Base-by-base conservation (phyloP, 2,888 invertebrate genomes). In the Lasioglossum morio region DNA sequence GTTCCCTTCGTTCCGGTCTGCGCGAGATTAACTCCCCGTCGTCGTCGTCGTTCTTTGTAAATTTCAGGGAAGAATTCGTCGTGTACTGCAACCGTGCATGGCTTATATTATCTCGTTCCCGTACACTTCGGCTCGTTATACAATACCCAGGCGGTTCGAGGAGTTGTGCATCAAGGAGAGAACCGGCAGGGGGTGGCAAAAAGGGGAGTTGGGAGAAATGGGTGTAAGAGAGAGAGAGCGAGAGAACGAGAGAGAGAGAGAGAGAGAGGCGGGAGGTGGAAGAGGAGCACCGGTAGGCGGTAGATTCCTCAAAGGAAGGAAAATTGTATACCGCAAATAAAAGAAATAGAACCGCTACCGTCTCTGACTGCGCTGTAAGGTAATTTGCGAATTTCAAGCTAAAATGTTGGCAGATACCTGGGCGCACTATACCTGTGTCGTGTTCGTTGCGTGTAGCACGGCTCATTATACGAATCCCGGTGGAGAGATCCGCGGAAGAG, bases 11-110 rank as follows among this genome's bases (percentile, higher is more conserved):
- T 90, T 88, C 84, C 85, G 85, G 83, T 79, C 81, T 81, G 84
- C 72, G 82, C 87, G 82, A 89, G 89, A 90, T 90, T 88, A 91
- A 90, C 88, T 89, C 83, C 81, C 77, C 79, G 84, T 79, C 81
- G 82, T 79, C 81, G 82, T 79, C 81, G 82, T 82, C 75, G 86
- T 88, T 82, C 88, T 91, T 89, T 89, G 88, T 91, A 89, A 90
- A 89, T 91, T 88, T 82, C 57, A 77, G 72, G 70, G 85, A 48
- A 84, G 86, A 89, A 88, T 89, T 85, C 85, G 82, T 77, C 79
- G 75, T 75, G 69, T 10, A 76, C 73, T 73, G 76, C 66, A 69
- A 53, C n/a, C 82, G 74, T 84, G 79, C 82, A 78, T 82, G 76
- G 77, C 76, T 86, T 83, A 82, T 82, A 82, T 86, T 88, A 84